Percentiles rank a stretch among this genome's conserved stretches.
Conservation (phyloP, 2,113 vertebrate genomes). For the Alaudala cheleensis region DNA sequence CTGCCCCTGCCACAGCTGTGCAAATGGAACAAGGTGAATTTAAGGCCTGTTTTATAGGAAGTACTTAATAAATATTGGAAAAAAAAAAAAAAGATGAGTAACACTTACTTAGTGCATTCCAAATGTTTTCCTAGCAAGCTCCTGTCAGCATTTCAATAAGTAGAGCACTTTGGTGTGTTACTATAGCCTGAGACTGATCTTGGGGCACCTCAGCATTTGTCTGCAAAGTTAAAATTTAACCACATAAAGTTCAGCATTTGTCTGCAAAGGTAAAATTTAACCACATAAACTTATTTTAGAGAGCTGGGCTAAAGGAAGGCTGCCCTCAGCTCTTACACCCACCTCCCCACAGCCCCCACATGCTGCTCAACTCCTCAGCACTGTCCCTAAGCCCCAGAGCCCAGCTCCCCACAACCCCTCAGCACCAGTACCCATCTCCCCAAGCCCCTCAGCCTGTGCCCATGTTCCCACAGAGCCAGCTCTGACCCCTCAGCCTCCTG, state of each 20-base stretch:
- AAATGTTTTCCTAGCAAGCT: not conserved
- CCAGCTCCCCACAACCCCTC: not conserved
- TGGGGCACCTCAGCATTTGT: not conserved
- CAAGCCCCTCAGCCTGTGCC: not conserved
- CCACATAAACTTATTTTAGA: fast-evolving
- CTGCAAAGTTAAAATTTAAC: not conserved
- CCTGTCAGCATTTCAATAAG: not conserved
- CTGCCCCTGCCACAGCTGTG: not conserved
- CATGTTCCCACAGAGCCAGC: not conserved
- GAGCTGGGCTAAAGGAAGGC: not conserved
- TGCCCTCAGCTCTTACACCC: fast-evolving
- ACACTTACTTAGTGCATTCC: not conserved
- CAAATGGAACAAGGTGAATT: not conserved
- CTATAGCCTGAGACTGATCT: not conserved
- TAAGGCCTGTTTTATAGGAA: not conserved
- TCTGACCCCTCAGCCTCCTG: not conserved
- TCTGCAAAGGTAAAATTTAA: not conserved
- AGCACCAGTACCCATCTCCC: not conserved
- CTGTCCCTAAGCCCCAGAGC: not conserved
- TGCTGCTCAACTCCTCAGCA: not conserved
- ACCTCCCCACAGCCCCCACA: not conserved
- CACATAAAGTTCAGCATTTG: too few species aligned
- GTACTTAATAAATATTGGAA: not conserved
- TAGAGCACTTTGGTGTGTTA: not conserved
- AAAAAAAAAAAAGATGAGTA: fast-evolving